Percentiles rank a stretch among this genome's conserved stretches.
phyloP scores from a whole-genome alignment of 2,888 invertebrate species.

The Cosmia pyralina region DNA sequence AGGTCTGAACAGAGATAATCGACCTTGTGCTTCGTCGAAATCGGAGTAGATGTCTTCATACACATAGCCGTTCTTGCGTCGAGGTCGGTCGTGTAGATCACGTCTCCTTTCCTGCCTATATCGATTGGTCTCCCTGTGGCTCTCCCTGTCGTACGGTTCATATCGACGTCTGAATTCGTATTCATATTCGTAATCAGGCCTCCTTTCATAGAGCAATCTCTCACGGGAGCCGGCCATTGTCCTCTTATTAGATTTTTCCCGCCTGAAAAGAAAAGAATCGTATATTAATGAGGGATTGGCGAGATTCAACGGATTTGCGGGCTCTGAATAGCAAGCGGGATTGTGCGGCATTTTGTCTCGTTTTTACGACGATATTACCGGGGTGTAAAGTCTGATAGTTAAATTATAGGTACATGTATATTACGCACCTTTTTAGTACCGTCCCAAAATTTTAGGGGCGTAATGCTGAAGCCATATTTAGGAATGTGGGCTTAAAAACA shows the following conservation, averaged over 20 bases:
- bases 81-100: constrained; percentile 72
- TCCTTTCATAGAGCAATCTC: constrained; percentile 83
- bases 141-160: constrained; percentile 68
- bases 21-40: constrained; percentile 87
- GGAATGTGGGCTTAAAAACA: constrained; percentile 52
- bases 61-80: constrained; percentile 86
- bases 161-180: constrained; percentile 77
- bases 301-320: constrained; percentile 66
- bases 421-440: constrained; percentile 47
- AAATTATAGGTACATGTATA: constrained; percentile 52
- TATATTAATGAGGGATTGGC: constrained; percentile 70
- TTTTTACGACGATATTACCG: constrained; percentile 56
- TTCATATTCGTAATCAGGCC: constrained; percentile 78
- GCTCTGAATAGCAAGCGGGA: constrained; percentile 45
- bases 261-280: constrained; percentile 75
- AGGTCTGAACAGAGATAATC: constrained; percentile 86
- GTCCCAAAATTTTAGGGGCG: constrained; percentile 41
- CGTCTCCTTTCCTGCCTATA: constrained; percentile 72
- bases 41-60: constrained; percentile 89
- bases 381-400: constrained; percentile 52
- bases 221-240: constrained; percentile 87
- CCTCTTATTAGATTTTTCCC: constrained; percentile 75
- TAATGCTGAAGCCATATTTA: constrained; percentile 46
- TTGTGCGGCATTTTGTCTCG: constrained; percentile 35
- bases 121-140: constrained; percentile 67